Evolutionary conservation across 2,888 invertebrate genomes (phyloP), one percentile per base, ranked within the genome.

Genomic region (Diabrotica balteata): DNA sequence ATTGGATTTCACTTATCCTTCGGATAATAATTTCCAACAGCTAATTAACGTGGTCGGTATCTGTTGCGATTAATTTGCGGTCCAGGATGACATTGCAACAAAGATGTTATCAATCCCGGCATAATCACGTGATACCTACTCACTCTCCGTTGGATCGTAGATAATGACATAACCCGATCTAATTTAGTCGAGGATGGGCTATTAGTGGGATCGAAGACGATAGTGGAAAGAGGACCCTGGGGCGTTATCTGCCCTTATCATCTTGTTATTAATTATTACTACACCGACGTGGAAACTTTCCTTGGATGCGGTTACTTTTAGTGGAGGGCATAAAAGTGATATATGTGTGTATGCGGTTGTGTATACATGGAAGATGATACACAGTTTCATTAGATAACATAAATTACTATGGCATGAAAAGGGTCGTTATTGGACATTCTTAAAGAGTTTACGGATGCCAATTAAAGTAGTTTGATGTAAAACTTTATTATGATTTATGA

Each of bases 151-250:
- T 72, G 77, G 77, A 77, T 77, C 72, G 73, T 67, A 76, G 78
- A 80, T 80, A 80, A 79, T 79, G 77, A 79, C 78, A 77, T 79
- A 78, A 79, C 77, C 77, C 77, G 76, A 79, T 79, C 78, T 79
- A 79, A 79, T 80, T 79, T 78, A 79, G 75, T 78, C 76, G 68
- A 72, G 72, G 65, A 66, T 54, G 68, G 70, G 72, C 73, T 73
- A 76, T 75, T 75, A 74, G 71, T 67, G 69, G 32, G 70, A 71
- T 71, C 66, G 74, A 63, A 71, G 71, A 72, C 70, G 68, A 65
- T 66, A 61, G 62, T 67, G 53, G 64, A 52, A 57, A 32, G 63
- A 55, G 66, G 71, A 63, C 71, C 70, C 70, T 65, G 54, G 71
- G 71, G 71, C 63, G 59, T 68, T 74, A 75, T 76, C 76, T 73